Evolutionary conservation across 23 tunicate genomes (phyloP).

Genomic region (Corella eumyota): DNA sequence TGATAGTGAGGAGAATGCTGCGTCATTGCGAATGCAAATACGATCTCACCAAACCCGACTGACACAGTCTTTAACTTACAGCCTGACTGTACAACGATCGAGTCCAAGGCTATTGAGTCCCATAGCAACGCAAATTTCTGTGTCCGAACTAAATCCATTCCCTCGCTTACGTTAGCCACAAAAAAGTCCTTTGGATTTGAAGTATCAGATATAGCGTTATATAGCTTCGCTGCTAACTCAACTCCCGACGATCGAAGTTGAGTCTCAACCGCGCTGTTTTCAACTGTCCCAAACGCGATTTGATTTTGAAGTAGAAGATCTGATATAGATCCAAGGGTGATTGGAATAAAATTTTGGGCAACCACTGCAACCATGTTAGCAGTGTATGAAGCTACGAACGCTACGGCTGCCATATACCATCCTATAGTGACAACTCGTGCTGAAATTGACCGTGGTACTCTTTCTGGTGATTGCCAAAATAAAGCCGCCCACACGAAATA

Average conservation of each 20-base stretch:
- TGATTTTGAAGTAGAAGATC: constrained; percentile 48
- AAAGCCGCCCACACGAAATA: constrained; percentile 93
- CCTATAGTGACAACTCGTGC: constrained; percentile 50
- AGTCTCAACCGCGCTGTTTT: constrained; percentile 57
- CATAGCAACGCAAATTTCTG: constrained; percentile 50
- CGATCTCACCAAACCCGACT: constrained; percentile 60
- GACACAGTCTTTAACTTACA: constrained; percentile 48
- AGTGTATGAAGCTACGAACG: constrained; percentile 77
- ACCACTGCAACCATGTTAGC: constrained; percentile 84
- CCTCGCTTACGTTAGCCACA: constrained; percentile 29
- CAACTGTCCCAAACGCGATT: constrained; percentile 63
- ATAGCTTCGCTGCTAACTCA: constrained; percentile 12
- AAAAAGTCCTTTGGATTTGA: constrained; percentile 8
- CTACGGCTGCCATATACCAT: constrained; percentile 86
- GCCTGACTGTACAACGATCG: constrained; percentile 11
- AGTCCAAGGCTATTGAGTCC: constrained; percentile 79
- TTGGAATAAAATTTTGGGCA: constrained; percentile 10
- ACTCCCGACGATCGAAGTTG: constrained; percentile 27
- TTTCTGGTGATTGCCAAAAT: constrained; percentile 95
- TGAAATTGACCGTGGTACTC: constrained; percentile 80
- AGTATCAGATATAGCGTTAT: constrained; percentile 10
- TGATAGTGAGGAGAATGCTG: constrained; percentile 35
- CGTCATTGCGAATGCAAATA: constrained; percentile 46
- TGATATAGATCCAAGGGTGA: constrained; percentile 12
- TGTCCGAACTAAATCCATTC: constrained; percentile 22